Percentiles rank a stretch among this genome's conserved stretches.
Conservation (phyloP, 2,113 vertebrate genomes). For the Atractosteus spatula region DNA sequence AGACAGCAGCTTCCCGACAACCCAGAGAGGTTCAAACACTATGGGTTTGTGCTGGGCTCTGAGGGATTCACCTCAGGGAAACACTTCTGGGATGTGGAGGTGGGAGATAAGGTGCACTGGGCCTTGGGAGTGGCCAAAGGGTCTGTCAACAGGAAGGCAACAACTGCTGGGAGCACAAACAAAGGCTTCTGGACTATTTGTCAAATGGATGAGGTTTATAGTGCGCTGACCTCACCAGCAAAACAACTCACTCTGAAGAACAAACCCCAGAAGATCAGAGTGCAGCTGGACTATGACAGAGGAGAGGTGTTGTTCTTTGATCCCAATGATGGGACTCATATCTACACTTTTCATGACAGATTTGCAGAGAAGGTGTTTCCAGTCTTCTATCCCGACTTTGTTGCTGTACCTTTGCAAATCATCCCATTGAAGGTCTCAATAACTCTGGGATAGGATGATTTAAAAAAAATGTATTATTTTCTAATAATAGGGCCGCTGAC, state of each 20-base stretch:
- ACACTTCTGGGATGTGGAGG: slow-evolving; percentile 24
- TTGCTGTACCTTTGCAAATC: slow-evolving; percentile 38
- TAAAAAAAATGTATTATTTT: too few species aligned
- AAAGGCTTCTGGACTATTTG: too few species aligned
- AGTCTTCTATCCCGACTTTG: slow-evolving; percentile 54
- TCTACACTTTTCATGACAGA: slow-evolving; percentile 58
- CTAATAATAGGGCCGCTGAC: too few species aligned
- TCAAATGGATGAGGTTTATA: too few species aligned
- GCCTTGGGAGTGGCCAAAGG: slow-evolving; percentile 20
- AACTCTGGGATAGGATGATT: too few species aligned
- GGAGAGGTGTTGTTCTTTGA: slow-evolving; percentile 70
- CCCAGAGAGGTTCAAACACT: slow-evolving; percentile 28
- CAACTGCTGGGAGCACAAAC: neutral
- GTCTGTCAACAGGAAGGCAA: slow-evolving; percentile 11
- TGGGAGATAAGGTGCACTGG: slow-evolving; percentile 18
- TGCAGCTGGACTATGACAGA: slow-evolving; percentile 72
- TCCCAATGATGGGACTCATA: neutral
- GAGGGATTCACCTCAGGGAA: slow-evolving; percentile 20
- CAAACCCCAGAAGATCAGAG: slow-evolving; percentile 52
- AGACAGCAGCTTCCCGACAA: slow-evolving; percentile 20
- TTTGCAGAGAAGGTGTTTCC: slow-evolving; percentile 64
- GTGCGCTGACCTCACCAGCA: neutral
- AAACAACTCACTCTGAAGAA: slow-evolving; percentile 45
- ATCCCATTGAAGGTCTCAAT: slow-evolving; percentile 38
- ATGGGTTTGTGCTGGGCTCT: slow-evolving; percentile 15